Base-by-base conservation (phyloP, 2,797 vertebrate species). In the Nothura maculosa region DNA sequence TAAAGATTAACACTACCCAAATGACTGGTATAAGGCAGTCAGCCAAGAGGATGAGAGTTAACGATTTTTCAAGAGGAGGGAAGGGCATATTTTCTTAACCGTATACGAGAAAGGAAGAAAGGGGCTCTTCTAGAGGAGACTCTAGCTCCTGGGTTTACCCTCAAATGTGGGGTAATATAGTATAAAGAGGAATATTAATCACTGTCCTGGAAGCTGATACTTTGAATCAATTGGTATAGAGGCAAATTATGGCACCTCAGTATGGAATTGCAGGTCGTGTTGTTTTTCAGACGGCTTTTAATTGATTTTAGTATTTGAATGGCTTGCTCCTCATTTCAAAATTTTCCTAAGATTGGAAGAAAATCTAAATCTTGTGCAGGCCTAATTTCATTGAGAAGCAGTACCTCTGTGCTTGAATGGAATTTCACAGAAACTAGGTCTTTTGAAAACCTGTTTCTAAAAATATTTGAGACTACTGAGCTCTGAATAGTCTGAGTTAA, bases 1-100 rank as follows among this genome's bases (percentile, higher is more conserved):
- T 32, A 0, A 16, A 10, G 62, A 36, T 12, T 5, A 34, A 50
- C 5, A 3, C 38, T 12, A 15, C 72, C 0, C 0, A 22, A 3
- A 17, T 30, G 40, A 64, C 58, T 64, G 40, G 28, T 40, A 30
- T 30, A n/a, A 21, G 16, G 30, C 14, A n/a, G 18, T 47, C 20
- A 47, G 28, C 42, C n/a, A 47, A 28, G 30, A 66, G 20, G 15
- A 4, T 66, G 32, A 47, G 14, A 32, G 43, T 47, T 55, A 30
- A 10, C 19, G 18, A n/a, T 55, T 55, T 55, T 55, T 55, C 10
- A 55, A 55, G 54, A n/a, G 30, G 28, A 18, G 28, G 30, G 54
- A 55, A n/a, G 54, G 17, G 54, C 30, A n/a, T 55, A 55, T 55
- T n/a, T 42, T 64, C 62, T 64, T 40, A 28, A 28, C n/a, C 28